Base-by-base conservation (phyloP, 2,888 invertebrate genomes). In the Matsumyia berberina region DNA sequence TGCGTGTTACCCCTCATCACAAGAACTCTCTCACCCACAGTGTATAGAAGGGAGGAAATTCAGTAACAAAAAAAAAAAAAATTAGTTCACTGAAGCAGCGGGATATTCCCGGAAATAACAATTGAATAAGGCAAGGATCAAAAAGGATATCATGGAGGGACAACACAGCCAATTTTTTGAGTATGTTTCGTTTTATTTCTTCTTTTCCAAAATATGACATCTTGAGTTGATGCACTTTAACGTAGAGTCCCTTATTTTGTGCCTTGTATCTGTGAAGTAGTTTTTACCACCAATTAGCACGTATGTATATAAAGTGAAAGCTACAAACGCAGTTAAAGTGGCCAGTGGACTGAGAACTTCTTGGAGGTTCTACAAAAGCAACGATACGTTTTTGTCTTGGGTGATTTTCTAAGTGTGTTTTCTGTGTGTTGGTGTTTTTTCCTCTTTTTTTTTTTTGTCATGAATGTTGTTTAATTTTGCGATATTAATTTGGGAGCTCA, bases 81-180 rank as follows among this genome's bases (percentile, higher is more conserved):
- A n/a, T n/a, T n/a, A n/a, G n/a, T 9, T 5, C 1, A 2, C 8
- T 29, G 9, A 33, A 44, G n/a, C 8, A 35, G 24, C 29, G 44
- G 44, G 33, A 42, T 19, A 19, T 3, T 35, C 33, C 31, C 44
- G 33, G 31, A 57, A 55, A 33, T 12, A 67, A 4, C 12, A 39
- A 12, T 12, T 3, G 12, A 12, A 72, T 4, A 49, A 57, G 31
- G 11, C 37, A 42, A 58, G 9, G 6, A 55, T n/a, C 15, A 17
- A 60, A 51, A 60, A 31, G 77, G 67, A 77, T 69, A 69, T 51
- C 67, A 77, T 69, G 67, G 49, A 60, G 67, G 69, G 42, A 35
- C 60, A 24, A 53, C 35, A 67, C 15, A 29, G 9, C 7, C 60
- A 58, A 37, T 11, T 51, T 42, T 42, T 53, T 53, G 17, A 69